Evolutionary conservation across 2,888 invertebrate species (phyloP).

Genomic region (Chaitophorus viminalis): DNA sequence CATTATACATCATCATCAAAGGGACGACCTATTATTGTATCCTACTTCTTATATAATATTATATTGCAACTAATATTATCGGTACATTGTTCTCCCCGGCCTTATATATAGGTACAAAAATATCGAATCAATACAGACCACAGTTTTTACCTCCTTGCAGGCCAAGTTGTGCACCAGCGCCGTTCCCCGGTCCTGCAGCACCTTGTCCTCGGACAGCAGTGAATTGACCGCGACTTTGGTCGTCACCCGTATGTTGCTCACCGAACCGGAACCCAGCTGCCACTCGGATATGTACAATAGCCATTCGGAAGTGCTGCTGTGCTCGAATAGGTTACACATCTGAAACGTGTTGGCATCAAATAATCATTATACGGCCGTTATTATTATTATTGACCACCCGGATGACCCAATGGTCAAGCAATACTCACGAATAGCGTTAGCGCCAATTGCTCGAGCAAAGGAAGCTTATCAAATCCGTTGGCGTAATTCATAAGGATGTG

Average conservation of each 20-base stretch:
- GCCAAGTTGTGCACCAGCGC: constrained; percentile 91
- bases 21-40: background rate
- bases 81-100: too few species aligned
- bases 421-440: constrained; percentile 81
- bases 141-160: constrained; percentile 96
- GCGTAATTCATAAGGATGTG: constrained; percentile 91
- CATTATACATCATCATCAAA: background rate
- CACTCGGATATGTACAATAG: constrained; percentile 93
- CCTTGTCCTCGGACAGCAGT: constrained; percentile 77
- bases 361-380: too few species aligned
- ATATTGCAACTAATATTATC: too few species aligned
- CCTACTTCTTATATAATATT: too few species aligned
- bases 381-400: too few species aligned
- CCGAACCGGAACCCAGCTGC: constrained; percentile 76
- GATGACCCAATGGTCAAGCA: background rate
- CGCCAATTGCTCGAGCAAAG: constrained; percentile 80
- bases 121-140: constrained; percentile 80
- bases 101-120: background rate
- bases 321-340: constrained; percentile 91
- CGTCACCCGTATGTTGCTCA: constrained; percentile 89
- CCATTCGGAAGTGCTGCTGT: constrained; percentile 90
- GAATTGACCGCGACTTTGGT: constrained; percentile 92
- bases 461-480: constrained; percentile 79
- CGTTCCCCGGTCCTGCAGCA: constrained; percentile 82
- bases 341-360: constrained; percentile 66